Evolutionary conservation across 64 coral and sea anemone species (phyloP).

Genomic region (Montipora foliosa): DNA sequence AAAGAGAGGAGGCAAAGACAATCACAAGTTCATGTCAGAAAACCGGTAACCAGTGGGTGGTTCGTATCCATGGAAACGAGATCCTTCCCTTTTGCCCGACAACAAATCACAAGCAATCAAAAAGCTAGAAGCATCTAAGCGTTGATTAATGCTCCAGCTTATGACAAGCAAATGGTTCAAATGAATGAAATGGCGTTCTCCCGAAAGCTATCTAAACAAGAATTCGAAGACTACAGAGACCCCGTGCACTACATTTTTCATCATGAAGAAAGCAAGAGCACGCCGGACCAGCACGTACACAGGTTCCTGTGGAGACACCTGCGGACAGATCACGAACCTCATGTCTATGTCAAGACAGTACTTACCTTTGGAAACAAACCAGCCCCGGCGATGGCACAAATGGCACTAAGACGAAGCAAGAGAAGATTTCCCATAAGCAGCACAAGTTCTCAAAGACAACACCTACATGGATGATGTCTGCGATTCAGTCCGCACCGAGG

Average conservation of each 20-base stretch:
- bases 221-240: neutral
- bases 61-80: slow-evolving; percentile 16
- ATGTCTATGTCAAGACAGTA: slow-evolving; percentile 57
- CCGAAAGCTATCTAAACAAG: too few species aligned
- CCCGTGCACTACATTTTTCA: neutral
- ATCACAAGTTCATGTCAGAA: slow-evolving; percentile 22
- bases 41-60: slow-evolving; percentile 1
- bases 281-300: neutral
- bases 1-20: slow-evolving; percentile 42
- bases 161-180: too few species aligned
- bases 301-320: neutral
- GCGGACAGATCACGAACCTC: neutral
- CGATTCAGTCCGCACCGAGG: slow-evolving; percentile 39
- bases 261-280: neutral
- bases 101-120: too few species aligned
- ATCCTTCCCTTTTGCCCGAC: neutral
- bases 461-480: slow-evolving; percentile 64
- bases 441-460: slow-evolving; percentile 37
- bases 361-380: slow-evolving; percentile 57
- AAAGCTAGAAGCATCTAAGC: too few species aligned
- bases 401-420: slow-evolving; percentile 8
- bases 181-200: too few species aligned
- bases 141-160: too few species aligned
- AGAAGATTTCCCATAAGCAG: slow-evolving; percentile 42
- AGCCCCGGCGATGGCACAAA: slow-evolving; percentile 42